phyloP scores from a whole-genome alignment of 2,888 invertebrate genomes.

The Ectemnius lituratus region DNA sequence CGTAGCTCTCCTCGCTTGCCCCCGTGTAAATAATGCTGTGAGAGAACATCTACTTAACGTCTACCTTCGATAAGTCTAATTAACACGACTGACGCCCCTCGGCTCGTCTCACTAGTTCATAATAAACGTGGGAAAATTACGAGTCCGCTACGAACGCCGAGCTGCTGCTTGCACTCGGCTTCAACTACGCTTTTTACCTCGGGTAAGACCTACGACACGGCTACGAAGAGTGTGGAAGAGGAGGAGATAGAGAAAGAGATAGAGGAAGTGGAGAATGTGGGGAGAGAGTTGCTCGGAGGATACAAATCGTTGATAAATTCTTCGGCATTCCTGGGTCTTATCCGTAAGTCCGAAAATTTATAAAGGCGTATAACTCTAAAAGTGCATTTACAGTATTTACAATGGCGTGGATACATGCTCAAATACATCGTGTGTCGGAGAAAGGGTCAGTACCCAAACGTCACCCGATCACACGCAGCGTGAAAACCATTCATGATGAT shows the following conservation, averaged over 20 bases:
- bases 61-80: conserved; percentile 46
- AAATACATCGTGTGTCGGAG: conserved; percentile 17
- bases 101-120: conserved; percentile 17
- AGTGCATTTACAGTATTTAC: conserved; percentile 75
- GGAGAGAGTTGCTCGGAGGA: conserved; percentile 25
- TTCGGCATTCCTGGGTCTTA: conserved; percentile 20
- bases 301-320: conserved; percentile 43
- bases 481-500: no score
- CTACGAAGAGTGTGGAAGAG: not conserved
- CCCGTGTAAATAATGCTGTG: conserved; percentile 48
- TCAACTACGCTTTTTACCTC: no score
- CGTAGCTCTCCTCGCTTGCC: conserved; percentile 14
- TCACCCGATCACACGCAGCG: no score
- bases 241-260: no score
- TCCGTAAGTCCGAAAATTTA: conserved; percentile 34
- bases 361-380: conserved; percentile 51
- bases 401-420: conserved; percentile 60
- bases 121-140: conserved; percentile 42
- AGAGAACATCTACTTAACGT: conserved; percentile 54
- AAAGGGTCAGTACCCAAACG: no score
- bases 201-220: conserved; percentile 23
- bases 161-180: conserved; percentile 3
- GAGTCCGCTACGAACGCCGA: conserved; percentile 35
- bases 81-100: conserved; percentile 41
- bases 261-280: no score